Conservation (phyloP, 2,888 invertebrate species). For the Hirtodrosophila alboralis region DNA sequence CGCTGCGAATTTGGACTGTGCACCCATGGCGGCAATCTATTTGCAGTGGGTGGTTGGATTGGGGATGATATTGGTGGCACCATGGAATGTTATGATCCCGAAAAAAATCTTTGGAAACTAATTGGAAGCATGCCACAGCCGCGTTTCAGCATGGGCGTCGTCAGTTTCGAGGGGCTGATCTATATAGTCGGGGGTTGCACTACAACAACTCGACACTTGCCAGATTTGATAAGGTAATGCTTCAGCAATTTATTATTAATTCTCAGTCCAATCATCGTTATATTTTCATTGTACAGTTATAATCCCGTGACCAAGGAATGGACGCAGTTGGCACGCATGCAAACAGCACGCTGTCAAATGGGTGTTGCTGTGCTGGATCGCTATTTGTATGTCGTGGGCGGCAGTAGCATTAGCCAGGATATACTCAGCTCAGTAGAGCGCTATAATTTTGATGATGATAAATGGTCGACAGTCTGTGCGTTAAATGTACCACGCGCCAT, state of each 20-base stretch:
- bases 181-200: conserved; percentile 97
- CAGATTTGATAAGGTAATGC: conserved; percentile 88
- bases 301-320: conserved; percentile 93
- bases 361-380: conserved; percentile 94
- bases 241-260: too few species aligned
- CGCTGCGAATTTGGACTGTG: conserved; percentile 96
- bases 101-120: conserved; percentile 90
- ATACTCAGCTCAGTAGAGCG: conserved; percentile 92
- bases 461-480: conserved; percentile 91
- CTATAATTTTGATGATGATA: conserved; percentile 85
- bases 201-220: conserved; percentile 90
- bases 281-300: conserved; percentile 85
- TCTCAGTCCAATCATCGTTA: not conserved
- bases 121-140: conserved; percentile 92
- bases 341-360: conserved; percentile 93
- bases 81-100: conserved; percentile 94
- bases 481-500: conserved; percentile 91
- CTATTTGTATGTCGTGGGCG: conserved; percentile 94
- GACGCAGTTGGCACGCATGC: conserved; percentile 91
- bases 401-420: conserved; percentile 91
- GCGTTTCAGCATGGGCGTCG: conserved; percentile 95
- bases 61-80: conserved; percentile 95
- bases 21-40: conserved; percentile 91
- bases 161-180: conserved; percentile 87
- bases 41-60: conserved; percentile 97